Evolutionary conservation across 2,888 invertebrate species (phyloP).

Genomic region (Callyntrura sp.): DNA sequence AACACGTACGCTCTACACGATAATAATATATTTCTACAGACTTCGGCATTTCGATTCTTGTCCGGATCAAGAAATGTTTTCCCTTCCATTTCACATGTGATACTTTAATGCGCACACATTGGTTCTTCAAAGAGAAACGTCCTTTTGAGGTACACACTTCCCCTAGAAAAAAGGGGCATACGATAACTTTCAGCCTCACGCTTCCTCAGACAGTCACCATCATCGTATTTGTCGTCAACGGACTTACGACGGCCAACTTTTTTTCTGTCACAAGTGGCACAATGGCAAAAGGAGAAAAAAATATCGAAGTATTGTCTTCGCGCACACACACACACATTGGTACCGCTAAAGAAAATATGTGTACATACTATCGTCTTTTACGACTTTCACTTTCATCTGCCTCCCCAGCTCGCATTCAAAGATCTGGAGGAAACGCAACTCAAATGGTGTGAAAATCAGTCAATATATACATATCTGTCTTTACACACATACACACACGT

Average conservation of each 20-base stretch:
- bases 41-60: constrained; percentile 75
- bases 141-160: constrained; percentile 33
- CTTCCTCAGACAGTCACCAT: constrained; percentile 15
- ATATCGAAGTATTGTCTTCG: not conserved
- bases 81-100: constrained; percentile 78
- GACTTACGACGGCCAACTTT: constrained; percentile 21
- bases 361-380: not conserved
- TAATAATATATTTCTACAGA: constrained; percentile 22
- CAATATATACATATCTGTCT: constrained; percentile 48
- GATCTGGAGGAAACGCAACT: constrained; percentile 48
- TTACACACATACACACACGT: constrained; percentile 20
- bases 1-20: constrained; percentile 28
- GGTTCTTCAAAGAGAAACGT: constrained; percentile 39
- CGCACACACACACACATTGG: no score
- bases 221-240: constrained; percentile 28
- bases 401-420: not conserved
- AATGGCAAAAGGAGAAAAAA: constrained; percentile 13
- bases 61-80: constrained; percentile 76
- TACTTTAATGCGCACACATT: constrained; percentile 43
- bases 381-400: constrained; percentile 39
- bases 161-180: not conserved
- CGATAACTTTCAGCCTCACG: constrained; percentile 36
- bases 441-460: constrained; percentile 81
- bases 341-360: not conserved
- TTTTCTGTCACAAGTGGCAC: constrained; percentile 42